Base-by-base conservation (phyloP, 2,888 invertebrate genomes). In the Carabus problematicus region DNA sequence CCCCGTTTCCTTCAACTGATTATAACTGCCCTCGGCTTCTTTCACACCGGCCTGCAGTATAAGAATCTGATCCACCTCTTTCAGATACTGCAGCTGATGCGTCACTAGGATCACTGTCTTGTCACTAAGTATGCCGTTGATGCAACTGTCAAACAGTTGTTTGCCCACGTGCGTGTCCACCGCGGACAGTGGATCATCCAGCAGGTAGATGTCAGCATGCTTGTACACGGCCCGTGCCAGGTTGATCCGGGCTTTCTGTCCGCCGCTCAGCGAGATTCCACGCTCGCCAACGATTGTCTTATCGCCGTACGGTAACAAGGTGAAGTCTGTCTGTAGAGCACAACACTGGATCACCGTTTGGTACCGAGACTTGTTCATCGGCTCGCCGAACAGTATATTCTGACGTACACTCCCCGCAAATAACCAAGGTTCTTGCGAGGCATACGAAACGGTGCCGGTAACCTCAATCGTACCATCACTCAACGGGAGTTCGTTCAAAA, bases 351-450 rank as follows among this genome's bases (percentile, higher is more conserved):
- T 82, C 42, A 87, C 88, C 59, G 86, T 83, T 79, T 85, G 91
- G 80, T 85, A 91, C 12, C 89, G 84, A 18, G 86, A 84, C 87
- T 79, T 67, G 74, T 88, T 89, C 87, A 86, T 89, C 72, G 85
- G 83, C 77, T 85, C 87, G 0, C 95, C 95, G 80, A 97, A 96
- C 1, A 94, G 79, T 72, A 97, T 92, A 79, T 97, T 91, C 73
- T 89, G 87, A 60, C 85, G 80, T 7, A 89, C 82, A 74, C 89
- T 83, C 76, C 90, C 89, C 0, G 89, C 87, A 75, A 91, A 91
- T 6, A 92, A 82, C 95, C 95, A 96, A 0, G 95, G 89, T 74
- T 94, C 90, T 77, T 95, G 94, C 45, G 91, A 87, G 0, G 92
- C 90, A 76, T 95, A 96, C 29, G 89, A 89, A 0, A 91, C 70